Conservation (phyloP, 2,797 vertebrate genomes). For the Triplophysa bombifrons region DNA sequence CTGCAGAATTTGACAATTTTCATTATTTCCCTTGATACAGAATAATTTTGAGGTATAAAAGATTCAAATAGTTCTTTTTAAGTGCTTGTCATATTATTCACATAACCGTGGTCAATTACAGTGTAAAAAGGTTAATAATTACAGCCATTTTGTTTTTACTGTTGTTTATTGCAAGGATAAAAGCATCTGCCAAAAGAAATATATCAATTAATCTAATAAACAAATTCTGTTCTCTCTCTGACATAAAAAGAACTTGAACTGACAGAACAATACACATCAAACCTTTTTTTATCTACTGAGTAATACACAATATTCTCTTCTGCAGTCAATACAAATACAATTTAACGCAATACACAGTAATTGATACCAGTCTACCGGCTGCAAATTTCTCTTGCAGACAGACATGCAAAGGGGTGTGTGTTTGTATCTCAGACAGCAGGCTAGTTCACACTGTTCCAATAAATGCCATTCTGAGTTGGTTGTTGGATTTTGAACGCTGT, state of each 20-base stretch:
- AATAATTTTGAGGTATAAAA: too few relatives aligned
- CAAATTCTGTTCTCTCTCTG: too few relatives aligned
- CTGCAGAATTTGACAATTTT: background rate
- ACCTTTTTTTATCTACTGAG: background rate
- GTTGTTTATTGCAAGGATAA: too few relatives aligned
- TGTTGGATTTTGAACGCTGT: too few relatives aligned
- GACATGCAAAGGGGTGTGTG: background rate
- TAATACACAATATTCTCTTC: slow-evolving; percentile 22
- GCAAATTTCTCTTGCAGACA: slow-evolving; percentile 1
- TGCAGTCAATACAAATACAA: slow-evolving; percentile 37
- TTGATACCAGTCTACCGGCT: slow-evolving; percentile 32
- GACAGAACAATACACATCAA: slow-evolving; percentile 8
- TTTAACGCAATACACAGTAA: slow-evolving; percentile 33
- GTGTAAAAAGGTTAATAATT: background rate
- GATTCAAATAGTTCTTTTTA: too few relatives aligned
- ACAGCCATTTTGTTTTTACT: too few relatives aligned
- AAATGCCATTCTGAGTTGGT: too few relatives aligned
- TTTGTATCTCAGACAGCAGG: background rate
- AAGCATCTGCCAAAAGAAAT: too few relatives aligned
- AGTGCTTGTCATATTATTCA: too few relatives aligned
- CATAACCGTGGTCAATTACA: background rate
- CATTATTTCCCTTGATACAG: background rate
- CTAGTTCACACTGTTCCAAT: too few relatives aligned
- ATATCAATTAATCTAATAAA: too few relatives aligned
- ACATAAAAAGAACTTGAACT: background rate